Base-by-base conservation (phyloP, 2,888 invertebrate genomes). In the Phengaris arion region DNA sequence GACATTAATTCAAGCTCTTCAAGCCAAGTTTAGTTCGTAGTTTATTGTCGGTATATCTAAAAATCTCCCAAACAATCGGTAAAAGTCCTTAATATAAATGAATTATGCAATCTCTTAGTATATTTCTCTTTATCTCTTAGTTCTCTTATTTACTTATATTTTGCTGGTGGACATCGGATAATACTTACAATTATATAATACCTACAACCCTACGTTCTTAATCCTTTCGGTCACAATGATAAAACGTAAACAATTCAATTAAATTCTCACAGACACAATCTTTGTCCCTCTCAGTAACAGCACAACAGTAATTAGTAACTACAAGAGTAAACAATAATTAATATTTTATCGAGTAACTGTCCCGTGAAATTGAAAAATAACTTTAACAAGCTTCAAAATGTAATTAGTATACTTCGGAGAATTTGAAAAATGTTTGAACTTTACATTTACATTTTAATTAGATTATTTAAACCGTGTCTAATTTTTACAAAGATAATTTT, bases 271-370 rank as follows among this genome's bases (percentile, higher is more conserved):
- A 22, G 1, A 35, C 72, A 72, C 13, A 52, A 15, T 48, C 7
- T 59, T 64, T 6, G 35, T 15, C 70, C 64, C 64, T 64, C 35
- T 8, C 35, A 9, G 64, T 59, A n/a, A 64, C 64, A 64, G 6
- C 35, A 35, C 35, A 35, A 22, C 51, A 15, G 10, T 52, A 52
- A 52, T 35, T 52, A 72, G 5, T 51, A 22, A 52, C n/a, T 13
- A 72, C 10, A 10, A 12, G 52, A 51, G 7, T 72, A 22, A 72
- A 54, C 72, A 72, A 72, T 72, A 72, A 72, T 54, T 72, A 72
- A 72, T 54, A 12, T 35, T 35, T 35, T 22, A 13, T 54, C 8
- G 10, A 22, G 52, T 72, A 54, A 72, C 6, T 13, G 51, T 13
- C 12, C 54, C 22, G 52, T 72, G 54, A 72, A 72, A 72, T 54